These are phyloP conservation scores for Hippopotamyrus pictus DNA, from an alignment of 2,797 vertebrate species.

Conservation along the genomic window DNA sequence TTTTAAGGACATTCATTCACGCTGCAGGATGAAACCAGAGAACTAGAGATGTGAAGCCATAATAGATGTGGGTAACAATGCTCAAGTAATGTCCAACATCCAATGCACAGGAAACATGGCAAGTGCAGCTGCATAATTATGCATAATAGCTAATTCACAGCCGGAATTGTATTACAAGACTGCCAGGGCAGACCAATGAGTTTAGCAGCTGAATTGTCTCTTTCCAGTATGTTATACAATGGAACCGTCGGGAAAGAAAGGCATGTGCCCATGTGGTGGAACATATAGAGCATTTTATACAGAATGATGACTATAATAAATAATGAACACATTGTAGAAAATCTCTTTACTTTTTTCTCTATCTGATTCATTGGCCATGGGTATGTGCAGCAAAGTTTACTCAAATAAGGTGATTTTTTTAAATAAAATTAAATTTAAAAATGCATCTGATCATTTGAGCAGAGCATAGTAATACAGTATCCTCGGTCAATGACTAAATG, in stretches of 20 bases:
- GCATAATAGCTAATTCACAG: neutral
- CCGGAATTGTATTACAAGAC: neutral
- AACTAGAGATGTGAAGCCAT: neutral
- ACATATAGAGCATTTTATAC: neutral
- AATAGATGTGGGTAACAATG: neutral
- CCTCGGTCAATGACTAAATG: neutral
- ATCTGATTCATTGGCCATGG: neutral
- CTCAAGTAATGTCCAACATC: neutral
- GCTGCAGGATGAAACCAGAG: neutral
- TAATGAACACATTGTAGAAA: neutral
- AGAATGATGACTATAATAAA: neutral
- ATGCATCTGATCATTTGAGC: neutral
- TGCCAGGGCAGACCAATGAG: neutral
- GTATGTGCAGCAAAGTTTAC: neutral
- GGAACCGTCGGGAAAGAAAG: neutral
- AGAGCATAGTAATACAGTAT: neutral
- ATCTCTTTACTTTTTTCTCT: neutral
- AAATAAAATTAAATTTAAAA: neutral
- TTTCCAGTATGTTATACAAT: neutral
- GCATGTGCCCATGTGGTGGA: neutral
- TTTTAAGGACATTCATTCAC: neutral
- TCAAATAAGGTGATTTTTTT: neutral
- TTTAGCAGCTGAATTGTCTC: neutral
- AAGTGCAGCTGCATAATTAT: neutral
- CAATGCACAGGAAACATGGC: neutral